Conservation (phyloP, 2,888 invertebrate species). For the Spialia ferax region DNA sequence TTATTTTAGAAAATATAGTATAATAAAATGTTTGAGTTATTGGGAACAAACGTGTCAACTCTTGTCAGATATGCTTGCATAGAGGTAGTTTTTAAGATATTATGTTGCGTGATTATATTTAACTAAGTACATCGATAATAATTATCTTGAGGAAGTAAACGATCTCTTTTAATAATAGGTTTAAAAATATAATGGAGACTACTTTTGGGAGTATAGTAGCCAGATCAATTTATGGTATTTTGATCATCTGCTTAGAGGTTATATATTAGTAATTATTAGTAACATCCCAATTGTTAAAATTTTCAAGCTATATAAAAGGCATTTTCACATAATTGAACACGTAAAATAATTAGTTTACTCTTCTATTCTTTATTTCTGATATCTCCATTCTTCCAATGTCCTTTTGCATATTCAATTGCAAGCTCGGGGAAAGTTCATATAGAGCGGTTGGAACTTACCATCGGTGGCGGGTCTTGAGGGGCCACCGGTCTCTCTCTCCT, state of each 20-base stretch:
- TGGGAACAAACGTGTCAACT: neutral
- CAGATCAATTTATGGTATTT: neutral
- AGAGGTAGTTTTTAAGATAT: neutral
- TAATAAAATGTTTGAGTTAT: constrained; percentile 1
- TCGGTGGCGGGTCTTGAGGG: neutral
- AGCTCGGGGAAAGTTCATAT: neutral
- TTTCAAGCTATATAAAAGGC: too few relatives aligned
- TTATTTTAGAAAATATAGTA: neutral
- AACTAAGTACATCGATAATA: neutral
- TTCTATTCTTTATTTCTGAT: too few relatives aligned
- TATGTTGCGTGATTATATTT: neutral
- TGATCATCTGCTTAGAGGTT: neutral
- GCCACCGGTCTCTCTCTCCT: constrained; percentile 2
- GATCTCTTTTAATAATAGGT: neutral
- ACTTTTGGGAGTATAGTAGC: neutral
- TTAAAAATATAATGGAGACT: neutral
- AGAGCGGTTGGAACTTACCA: constrained; percentile 1
- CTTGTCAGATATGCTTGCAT: neutral
- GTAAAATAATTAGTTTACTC: too few relatives aligned
- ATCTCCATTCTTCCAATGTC: neutral
- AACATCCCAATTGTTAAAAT: too few relatives aligned
- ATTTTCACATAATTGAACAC: too few relatives aligned
- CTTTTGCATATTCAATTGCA: neutral
- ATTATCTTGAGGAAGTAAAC: neutral
- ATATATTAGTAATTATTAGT: too few relatives aligned